Evolutionary conservation across 1,140 invertebrate species (phyloP), one percentile per base, ranked within the genome.

Genomic region (Pomacea maculata): DNA sequence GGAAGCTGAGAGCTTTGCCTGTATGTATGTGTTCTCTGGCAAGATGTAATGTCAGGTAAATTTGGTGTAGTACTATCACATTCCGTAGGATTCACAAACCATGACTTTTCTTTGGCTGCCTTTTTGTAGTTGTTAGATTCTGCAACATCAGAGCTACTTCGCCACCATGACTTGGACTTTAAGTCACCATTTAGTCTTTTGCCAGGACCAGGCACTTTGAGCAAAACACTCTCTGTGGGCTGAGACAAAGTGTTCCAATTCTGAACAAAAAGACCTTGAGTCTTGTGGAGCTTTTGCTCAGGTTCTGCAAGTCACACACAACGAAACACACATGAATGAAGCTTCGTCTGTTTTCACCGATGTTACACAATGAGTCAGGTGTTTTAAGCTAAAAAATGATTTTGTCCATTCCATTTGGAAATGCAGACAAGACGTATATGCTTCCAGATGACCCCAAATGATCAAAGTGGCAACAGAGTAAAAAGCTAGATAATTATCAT

Each of bases 1-100:
- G 12, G 67, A 21, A 6, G 1, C 21, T 70, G 57, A 61, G 45
- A 77, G 65, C 19, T 77, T 57, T 67, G 34, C 29, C 19, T 45
- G 8, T 64, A 1, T 45, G n/a, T 65, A 29, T 67, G n/a, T 45
- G 11, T 65, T 19, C 19, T 21, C 29, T 71, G 64, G 14, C 70
- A 9, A 1, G 68, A 57, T 5, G 29, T 78, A 34, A 78, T 21
- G 19, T 70, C 21, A 14, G 67, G 70, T 25, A 78, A n/a, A 15
- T 12, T 55, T 7, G 77, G 77, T 14, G 77, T 78, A 34, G 77
- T 78, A 21, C 77, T 78, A 25, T 78, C 77, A 25, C 77, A 78
- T 65, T 78, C 77, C 7, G 54, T 19, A 25, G 45, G 25, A 70
- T n/a, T 70, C 21, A 15, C 21, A 70, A n/a, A 25, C 10, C 1